Evolutionary conservation across 2,113 vertebrate genomes (phyloP).

Genomic region (Nibea coibor): DNA sequence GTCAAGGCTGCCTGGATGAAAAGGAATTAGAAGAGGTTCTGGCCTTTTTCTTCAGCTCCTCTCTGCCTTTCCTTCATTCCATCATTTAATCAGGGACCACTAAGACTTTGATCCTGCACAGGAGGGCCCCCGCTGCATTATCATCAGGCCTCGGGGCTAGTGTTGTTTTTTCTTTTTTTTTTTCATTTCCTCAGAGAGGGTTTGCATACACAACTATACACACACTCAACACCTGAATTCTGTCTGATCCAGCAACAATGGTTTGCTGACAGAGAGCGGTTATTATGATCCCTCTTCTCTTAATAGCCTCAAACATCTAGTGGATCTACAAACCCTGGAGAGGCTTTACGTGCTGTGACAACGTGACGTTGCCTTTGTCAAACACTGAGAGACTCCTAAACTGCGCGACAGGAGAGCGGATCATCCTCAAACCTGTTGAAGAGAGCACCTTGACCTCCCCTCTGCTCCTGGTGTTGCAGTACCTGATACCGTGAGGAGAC

Average conservation of each 20-base stretch:
- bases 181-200: not conserved
- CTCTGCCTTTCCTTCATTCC: constrained; percentile 29
- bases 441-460: not conserved
- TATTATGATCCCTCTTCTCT: no score
- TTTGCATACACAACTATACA: no score
- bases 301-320: not conserved
- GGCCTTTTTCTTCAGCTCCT: constrained; percentile 38
- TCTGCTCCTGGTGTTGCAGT: not conserved
- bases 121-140: constrained; percentile 35
- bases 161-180: not conserved
- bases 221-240: not conserved
- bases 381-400: not conserved
- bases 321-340: not conserved
- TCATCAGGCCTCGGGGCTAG: constrained; percentile 19
- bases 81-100: constrained; percentile 46
- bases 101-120: constrained; percentile 59
- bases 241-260: not conserved
- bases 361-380: not conserved
- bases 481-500: not conserved
- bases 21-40: constrained; percentile 46
- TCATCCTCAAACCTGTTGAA: not conserved
- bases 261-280: not conserved
- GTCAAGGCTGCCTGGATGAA: constrained; percentile 38
- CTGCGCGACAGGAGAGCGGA: not conserved
- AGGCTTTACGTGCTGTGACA: not conserved